A percentile compares a stretch with the other conserved stretches of the same genome.
Evolutionary conservation across 1,140 invertebrate species (phyloP).

Genomic region (Proctacanthus coquilletti): DNA sequence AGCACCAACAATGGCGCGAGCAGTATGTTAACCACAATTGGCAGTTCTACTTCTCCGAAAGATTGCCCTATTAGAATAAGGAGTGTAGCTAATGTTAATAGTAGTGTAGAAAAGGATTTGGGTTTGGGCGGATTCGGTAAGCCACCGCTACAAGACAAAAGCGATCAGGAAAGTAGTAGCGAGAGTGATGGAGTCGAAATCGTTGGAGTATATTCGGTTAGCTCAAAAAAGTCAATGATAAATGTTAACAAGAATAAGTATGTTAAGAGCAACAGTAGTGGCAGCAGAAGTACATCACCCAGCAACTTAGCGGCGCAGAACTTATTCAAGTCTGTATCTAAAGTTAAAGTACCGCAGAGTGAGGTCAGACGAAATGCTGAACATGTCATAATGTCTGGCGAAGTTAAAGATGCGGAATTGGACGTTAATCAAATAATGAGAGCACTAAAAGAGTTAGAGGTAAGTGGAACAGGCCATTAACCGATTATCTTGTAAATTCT

Average conservation of each 20-base stretch:
- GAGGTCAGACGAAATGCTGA: too few species aligned
- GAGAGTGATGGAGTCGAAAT: conserved; percentile 27
- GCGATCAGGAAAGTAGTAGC: conserved; percentile 17
- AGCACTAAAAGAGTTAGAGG: conserved; percentile 4
- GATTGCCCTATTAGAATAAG: neutral
- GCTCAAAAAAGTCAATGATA: neutral
- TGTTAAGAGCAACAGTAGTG: neutral
- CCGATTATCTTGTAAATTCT: too few species aligned
- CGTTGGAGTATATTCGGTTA: conserved; percentile 19
- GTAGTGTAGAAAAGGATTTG: conserved; percentile 4
- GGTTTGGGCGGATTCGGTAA: neutral
- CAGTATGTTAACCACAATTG: conserved; percentile 2
- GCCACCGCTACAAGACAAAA: neutral
- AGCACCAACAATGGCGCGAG: conserved; percentile 2
- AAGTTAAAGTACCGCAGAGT: neutral
- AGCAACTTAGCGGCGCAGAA: neutral
- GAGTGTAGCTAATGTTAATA: neutral
- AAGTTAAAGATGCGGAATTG: neutral
- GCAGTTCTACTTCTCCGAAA: conserved; percentile 14
- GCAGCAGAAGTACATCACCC: neutral
- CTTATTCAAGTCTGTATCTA: too few species aligned
- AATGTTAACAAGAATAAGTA: neutral
- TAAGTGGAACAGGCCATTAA: too few species aligned
- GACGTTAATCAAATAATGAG: conserved; percentile 3
- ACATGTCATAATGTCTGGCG: neutral